Evolutionary conservation across 2,888 invertebrate species (phyloP).

Genomic region (Cordilura impudica): DNA sequence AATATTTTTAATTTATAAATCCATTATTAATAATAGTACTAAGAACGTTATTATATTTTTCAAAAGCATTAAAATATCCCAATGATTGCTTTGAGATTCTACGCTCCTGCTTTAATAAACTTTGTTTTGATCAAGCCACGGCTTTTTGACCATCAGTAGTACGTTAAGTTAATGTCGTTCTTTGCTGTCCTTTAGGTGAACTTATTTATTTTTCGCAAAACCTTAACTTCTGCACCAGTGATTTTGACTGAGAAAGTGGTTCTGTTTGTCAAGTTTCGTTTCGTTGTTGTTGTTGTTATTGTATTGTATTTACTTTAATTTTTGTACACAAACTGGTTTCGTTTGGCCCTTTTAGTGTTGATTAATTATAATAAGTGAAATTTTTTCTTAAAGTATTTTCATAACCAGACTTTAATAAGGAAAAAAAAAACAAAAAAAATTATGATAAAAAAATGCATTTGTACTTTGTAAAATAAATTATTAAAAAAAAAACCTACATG

Average conservation of each 20-base stretch:
- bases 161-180: conserved; percentile 58
- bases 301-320: conserved; percentile 2
- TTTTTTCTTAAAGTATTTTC: conserved; percentile 20
- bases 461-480: not conserved
- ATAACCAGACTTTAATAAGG: not conserved
- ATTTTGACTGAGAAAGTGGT: conserved; percentile 62
- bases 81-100: too few relatives aligned
- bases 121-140: conserved; percentile 27
- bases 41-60: too few relatives aligned
- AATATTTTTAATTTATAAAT: too few relatives aligned
- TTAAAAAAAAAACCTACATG: not conserved
- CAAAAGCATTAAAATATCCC: too few relatives aligned
- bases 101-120: conserved; percentile 35
- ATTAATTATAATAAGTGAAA: conserved; percentile 59
- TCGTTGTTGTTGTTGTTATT: not conserved
- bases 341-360: conserved; percentile 57
- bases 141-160: conserved; percentile 37
- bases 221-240: conserved; percentile 50
- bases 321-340: conserved; percentile 50
- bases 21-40: too few relatives aligned
- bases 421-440: not conserved
- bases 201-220: conserved; percentile 27
- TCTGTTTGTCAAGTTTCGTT: conserved; percentile 52
- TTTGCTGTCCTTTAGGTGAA: conserved; percentile 39
- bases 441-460: too few relatives aligned